Percentiles rank a stretch among this genome's conserved stretches.
Conservation (phyloP, 2,797 vertebrate genomes). For the Hypotaenidia okinawae region DNA sequence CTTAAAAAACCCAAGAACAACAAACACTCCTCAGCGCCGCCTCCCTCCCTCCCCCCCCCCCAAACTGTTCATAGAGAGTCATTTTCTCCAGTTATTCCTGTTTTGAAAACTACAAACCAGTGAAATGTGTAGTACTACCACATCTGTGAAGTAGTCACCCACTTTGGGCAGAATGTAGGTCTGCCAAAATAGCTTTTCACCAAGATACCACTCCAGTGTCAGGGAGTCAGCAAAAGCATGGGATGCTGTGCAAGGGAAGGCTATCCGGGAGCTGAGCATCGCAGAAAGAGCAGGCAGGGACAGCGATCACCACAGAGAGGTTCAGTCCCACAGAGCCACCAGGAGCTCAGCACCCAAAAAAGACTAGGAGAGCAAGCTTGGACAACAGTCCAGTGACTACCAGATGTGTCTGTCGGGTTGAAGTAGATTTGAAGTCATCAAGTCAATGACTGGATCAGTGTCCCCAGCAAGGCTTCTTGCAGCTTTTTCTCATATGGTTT, state of each 20-base stretch:
- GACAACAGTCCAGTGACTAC: not conserved
- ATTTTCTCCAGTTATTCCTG: not conserved
- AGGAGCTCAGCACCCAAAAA: not conserved
- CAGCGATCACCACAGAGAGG: not conserved
- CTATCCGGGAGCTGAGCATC: rapidly evolving
- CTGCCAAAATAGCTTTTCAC: not conserved
- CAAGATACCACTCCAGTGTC: not conserved
- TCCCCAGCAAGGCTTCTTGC: not conserved
- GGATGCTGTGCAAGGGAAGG: too few relatives aligned
- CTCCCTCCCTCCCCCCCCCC: too few relatives aligned
- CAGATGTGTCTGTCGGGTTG: not conserved
- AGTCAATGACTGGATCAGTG: not conserved
- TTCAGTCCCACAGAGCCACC: too few relatives aligned
- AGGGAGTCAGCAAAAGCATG: not conserved
- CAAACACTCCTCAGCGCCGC: too few relatives aligned
- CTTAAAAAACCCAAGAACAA: not conserved
- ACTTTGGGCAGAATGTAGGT: not conserved
- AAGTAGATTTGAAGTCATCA: not conserved
- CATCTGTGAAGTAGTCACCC: not conserved
- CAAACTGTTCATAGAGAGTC: not conserved
- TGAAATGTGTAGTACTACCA: not conserved
- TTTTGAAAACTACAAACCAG: not conserved
- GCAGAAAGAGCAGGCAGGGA: not conserved
- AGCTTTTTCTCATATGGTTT: not conserved
- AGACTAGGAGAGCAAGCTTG: not conserved